Evolutionary conservation across 2,888 invertebrate species (phyloP), one percentile per base, ranked within the genome.

Genomic region (Epiblema foenella): DNA sequence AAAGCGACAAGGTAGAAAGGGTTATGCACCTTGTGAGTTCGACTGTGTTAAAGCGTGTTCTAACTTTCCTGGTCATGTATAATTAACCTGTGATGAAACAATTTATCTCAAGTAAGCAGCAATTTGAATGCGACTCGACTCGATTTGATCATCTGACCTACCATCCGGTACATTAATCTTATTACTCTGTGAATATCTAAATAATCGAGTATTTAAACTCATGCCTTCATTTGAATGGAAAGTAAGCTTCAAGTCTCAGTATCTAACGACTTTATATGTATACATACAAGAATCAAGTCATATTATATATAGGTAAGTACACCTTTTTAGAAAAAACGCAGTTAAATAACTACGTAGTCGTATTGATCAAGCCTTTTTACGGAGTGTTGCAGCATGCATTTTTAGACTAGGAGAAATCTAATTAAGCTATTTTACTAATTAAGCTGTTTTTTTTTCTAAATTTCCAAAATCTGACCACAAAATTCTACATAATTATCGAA

Each of bases 61-160:
- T 20, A 63, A 63, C 37, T 52, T 63, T 63, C 63, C 20, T 63
- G 24, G 51, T 39, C 18, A 51, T 18, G 67, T 59, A n/a, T n/a
- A 15, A 68, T 29, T 68, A 49, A 69, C 68, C 68, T 49, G 33
- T 56, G 56, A 37, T 69, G 56, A 33, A 62, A 46, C 46, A 37
- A 57, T 69, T 51, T 63, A 62, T 57, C 62, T 49, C n/a, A 49
- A 17, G n/a, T 56, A 39, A 33, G 18, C 49, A 15, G 39, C 33
- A 15, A 68, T 62, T 18, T 56, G 33, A 60, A 68, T 68, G 62
- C 57, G 8, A 33, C 29, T 17, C 18, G 54, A 54, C n/a, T 11
- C n/a, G 54, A 24, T 52, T 42, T 49, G 42, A 68, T 59, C 12
- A 39, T 52, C 15, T 62, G 56, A 69, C 69, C 69, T 57, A n/a